phyloP scores from a whole-genome alignment of 1,140 invertebrate genomes.

The Ganaspis sp. region DNA sequence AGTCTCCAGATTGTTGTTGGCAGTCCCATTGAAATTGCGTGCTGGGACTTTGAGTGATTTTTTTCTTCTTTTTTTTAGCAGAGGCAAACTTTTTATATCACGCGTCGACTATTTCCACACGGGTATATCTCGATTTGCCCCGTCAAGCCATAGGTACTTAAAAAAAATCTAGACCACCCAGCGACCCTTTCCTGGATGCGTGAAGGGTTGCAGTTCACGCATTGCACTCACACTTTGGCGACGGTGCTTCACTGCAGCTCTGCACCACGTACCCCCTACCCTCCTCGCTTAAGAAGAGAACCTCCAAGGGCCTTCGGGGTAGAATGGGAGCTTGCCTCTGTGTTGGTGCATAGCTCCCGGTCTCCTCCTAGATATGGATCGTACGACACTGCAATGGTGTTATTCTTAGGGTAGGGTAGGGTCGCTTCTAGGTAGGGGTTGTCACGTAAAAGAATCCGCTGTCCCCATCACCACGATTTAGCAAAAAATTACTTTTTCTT shows the following conservation, averaged over 20 bases:
- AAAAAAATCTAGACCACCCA: slow-evolving; percentile 71
- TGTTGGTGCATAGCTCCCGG: slow-evolving; percentile 42
- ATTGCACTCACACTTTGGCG: slow-evolving; percentile 43
- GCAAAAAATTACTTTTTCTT: neutral
- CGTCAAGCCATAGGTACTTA: slow-evolving; percentile 56
- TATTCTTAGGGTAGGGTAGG: slow-evolving; percentile 65
- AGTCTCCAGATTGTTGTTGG: slow-evolving; percentile 11
- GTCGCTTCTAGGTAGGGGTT: slow-evolving; percentile 53
- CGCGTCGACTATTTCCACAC: slow-evolving; percentile 2
- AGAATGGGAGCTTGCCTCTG: slow-evolving; percentile 45
- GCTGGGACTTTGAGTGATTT: neutral
- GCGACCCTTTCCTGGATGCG: slow-evolving; percentile 62
- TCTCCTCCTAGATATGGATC: slow-evolving; percentile 57
- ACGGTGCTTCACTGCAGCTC: slow-evolving; percentile 53
- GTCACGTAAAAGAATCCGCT: slow-evolving; percentile 42
- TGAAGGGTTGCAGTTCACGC: slow-evolving; percentile 56
- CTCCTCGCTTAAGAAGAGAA: slow-evolving; percentile 36
- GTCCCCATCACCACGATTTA: neutral
- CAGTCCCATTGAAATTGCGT: slow-evolving; percentile 6
- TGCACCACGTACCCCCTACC: slow-evolving; percentile 43
- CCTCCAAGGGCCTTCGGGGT: slow-evolving; percentile 37
- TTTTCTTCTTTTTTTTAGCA: neutral
- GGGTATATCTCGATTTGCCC: slow-evolving; percentile 42
- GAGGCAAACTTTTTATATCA: neutral
- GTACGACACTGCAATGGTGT: slow-evolving; percentile 58